Percentiles rank a stretch among this genome's conserved stretches.
Conservation (phyloP, 2,797 vertebrate genomes). For the Rhadinocentrus ornatus region DNA sequence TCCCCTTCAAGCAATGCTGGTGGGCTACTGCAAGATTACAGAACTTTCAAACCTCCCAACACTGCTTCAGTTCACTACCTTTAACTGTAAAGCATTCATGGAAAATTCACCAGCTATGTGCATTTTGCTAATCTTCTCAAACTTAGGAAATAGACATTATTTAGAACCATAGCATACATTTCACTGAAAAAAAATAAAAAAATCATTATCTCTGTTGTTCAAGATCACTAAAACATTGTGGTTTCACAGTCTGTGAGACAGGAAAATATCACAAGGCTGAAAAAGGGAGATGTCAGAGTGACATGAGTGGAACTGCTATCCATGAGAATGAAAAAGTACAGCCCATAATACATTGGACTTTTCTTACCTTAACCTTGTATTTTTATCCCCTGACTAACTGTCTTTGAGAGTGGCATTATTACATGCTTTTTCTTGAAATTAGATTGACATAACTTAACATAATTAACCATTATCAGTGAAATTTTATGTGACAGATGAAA, state of each 20-base stretch:
- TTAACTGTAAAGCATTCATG: not conserved
- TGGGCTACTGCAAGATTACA: constrained; percentile 33
- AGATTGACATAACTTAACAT: too few species aligned
- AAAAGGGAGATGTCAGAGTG: not conserved
- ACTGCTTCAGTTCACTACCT: constrained; percentile 15
- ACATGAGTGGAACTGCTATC: not conserved
- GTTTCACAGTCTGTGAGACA: not conserved
- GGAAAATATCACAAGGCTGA: not conserved
- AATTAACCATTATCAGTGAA: too few species aligned
- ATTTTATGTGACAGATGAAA: too few species aligned
- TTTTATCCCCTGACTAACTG: not conserved
- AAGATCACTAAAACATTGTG: not conserved
- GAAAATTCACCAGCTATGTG: not conserved
- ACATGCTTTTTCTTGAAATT: too few species aligned
- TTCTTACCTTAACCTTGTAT: not conserved
- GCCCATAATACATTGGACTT: not conserved
- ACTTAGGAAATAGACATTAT: not conserved
- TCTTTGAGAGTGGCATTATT: too few species aligned
- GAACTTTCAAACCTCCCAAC: constrained; percentile 23
- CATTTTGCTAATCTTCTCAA: not conserved
- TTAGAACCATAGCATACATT: not conserved
- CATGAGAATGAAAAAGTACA: not conserved
- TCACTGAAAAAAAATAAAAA: not conserved
- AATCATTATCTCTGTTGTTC: not conserved
- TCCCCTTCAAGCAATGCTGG: constrained; percentile 50